Evolutionary conservation across 2,113 vertebrate species (phyloP).

Genomic region (Brachyhypopomus occidentalis): DNA sequence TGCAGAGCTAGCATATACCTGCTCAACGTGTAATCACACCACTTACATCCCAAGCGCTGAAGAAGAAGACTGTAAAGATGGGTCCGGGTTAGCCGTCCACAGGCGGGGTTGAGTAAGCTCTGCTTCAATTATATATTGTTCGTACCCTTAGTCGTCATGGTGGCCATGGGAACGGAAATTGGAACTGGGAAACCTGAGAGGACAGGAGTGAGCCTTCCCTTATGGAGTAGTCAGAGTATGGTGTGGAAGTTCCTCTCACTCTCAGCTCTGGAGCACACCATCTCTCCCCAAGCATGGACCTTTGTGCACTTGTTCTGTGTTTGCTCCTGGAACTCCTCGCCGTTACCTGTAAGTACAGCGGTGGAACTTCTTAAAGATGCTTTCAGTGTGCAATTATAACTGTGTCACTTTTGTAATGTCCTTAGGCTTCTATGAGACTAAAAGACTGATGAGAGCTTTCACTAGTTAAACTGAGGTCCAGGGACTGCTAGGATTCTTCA

Average conservation of each 20-base stretch:
- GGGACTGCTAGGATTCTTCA: not conserved
- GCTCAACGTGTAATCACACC: not conserved
- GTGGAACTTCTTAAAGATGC: conserved; percentile 45
- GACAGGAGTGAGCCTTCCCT: conserved; percentile 61
- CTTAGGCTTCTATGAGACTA: too few relatives aligned
- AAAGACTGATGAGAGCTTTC: too few relatives aligned
- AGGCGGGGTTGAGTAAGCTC: conserved; percentile 46
- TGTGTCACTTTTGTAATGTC: not conserved
- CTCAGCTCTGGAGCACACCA: conserved; percentile 39
- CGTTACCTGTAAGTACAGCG: conserved; percentile 70
- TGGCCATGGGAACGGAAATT: conserved; percentile 78
- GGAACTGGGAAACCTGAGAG: conserved; percentile 77
- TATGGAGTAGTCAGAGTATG: conserved; percentile 57
- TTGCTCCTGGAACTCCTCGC: conserved; percentile 63
- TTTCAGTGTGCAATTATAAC: not conserved
- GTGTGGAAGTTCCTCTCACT: conserved; percentile 48
- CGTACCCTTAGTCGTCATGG: conserved; percentile 52
- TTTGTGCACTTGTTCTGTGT: conserved; percentile 57
- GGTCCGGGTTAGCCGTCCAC: conserved; percentile 47
- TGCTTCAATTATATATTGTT: conserved; percentile 72
- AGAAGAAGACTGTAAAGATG: conserved; percentile 13
- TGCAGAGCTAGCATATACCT: too few relatives aligned
- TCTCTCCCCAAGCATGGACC: conserved; percentile 63
- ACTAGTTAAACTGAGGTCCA: not conserved
- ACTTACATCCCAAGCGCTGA: not conserved